Percentiles rank a stretch among this genome's conserved stretches.
phyloP scores from a whole-genome alignment of 2,797 vertebrate species.

The Sebastes steindachneri region DNA sequence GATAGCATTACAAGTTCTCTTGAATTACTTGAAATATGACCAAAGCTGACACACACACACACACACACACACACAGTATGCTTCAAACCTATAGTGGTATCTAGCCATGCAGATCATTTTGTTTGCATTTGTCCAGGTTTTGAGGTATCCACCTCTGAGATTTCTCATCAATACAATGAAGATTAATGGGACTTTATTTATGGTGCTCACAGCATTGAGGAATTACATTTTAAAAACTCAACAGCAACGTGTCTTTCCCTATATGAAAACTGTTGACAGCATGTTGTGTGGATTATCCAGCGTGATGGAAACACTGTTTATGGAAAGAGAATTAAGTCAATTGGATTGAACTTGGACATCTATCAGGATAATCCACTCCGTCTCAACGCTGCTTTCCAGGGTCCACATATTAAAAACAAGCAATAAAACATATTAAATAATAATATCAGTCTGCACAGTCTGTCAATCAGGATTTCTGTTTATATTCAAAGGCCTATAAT shows the following conservation, averaged over 20 bases:
- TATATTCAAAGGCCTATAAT: background rate
- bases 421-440: background rate
- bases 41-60: background rate
- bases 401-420: background rate
- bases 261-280: background rate
- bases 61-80: background rate
- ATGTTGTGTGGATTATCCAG: background rate
- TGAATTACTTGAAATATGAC: background rate
- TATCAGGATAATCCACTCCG: background rate
- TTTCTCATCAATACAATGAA: background rate
- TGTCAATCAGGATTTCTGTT: background rate
- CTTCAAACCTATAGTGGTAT: background rate
- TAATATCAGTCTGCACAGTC: background rate
- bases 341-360: too few species aligned
- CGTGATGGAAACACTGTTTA: background rate
- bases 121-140: background rate
- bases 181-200: background rate
- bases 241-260: background rate
- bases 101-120: background rate
- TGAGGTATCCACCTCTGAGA: background rate
- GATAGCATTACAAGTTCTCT: background rate
- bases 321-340: background rate
- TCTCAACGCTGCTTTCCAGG: background rate
- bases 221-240: background rate
- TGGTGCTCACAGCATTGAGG: background rate